Percentiles rank a stretch among this genome's conserved stretches.
These are phyloP conservation scores for Dicyrtoma fusca DNA, from an alignment of 2,888 invertebrate genomes.

Conservation along the genomic window DNA sequence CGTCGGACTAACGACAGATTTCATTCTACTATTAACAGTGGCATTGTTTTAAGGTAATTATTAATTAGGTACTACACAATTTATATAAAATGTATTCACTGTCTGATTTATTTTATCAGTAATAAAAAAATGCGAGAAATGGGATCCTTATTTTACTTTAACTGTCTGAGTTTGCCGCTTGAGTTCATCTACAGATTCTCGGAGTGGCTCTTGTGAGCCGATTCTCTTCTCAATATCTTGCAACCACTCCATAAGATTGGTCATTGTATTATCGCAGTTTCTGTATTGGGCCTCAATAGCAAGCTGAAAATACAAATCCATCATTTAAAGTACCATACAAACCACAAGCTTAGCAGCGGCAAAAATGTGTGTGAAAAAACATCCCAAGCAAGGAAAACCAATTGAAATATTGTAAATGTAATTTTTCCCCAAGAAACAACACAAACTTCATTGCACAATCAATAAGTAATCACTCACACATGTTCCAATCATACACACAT, in stretches of 20 bases:
- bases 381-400: constrained; percentile 19
- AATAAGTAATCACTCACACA: not conserved
- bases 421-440: not conserved
- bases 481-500: not conserved
- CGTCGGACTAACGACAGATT: too few species aligned
- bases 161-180: constrained; percentile 86
- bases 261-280: constrained; percentile 83
- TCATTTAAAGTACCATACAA: constrained; percentile 1
- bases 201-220: constrained; percentile 81
- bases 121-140: too few species aligned
- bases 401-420: not conserved
- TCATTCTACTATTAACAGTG: too few species aligned
- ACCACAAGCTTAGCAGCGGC: not conserved
- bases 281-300: constrained; percentile 94
- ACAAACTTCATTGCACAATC: not conserved
- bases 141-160: too few species aligned
- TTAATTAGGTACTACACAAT: not conserved
- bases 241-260: constrained; percentile 85
- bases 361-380: constrained; percentile 1
- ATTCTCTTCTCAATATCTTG: constrained; percentile 80
- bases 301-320: constrained; percentile 69
- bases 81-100: too few species aligned
- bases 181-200: constrained; percentile 82
- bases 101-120: too few species aligned
- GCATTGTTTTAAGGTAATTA: not conserved